Base-by-base conservation (phyloP, 2,888 invertebrate species). In the Timema cristinae region DNA sequence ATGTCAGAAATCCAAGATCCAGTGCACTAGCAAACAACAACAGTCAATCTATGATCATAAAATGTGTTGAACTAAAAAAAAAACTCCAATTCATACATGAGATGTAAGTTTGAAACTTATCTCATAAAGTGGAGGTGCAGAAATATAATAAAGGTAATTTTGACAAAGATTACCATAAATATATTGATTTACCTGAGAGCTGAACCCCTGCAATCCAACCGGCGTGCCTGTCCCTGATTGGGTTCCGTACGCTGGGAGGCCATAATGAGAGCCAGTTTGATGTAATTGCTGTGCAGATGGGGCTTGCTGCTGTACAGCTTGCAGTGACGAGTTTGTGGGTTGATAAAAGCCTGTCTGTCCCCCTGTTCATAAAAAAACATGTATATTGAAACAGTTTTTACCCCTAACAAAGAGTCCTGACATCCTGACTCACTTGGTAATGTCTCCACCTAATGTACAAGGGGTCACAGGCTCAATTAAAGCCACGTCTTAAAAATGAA, bases 301-400 rank as follows among this genome's bases (percentile, higher is more conserved):
- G 15, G 83, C 82, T 66, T 80, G 79, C 75, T 81, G 82, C 70
- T 79, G 80, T 48, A 81, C 76, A 50, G 79, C 78, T 73, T 79
- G 79, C 32, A 72, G 59, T 32, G 68, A 67, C 48, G 72, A 72
- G 49, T 70, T 74, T n/a, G 72, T 71, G 9, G 85, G 84, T 78
- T 86, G 84, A 77, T 82, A 85, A 77, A 83, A 85, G 15, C 84
- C 84, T 74, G 84, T 81, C 76, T 85, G 84, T 71, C 83, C 84
- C 54, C 83, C 84, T 84, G 77, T 69, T 16, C 68, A 68, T 13
- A 32, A 32, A 2, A 32, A 32, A 32, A 32, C 32, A 32, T 4
- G 4, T 32, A 32, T 32, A 32, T 32, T 32, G 32, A 1, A 32
- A 32, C 32, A 32, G 32, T 32, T 32, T 32, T 32, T 32, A 32